These are phyloP conservation scores for Clarias laeviceps DNA, from an alignment of 2,797 vertebrate species.

Conservation along the genomic window DNA sequence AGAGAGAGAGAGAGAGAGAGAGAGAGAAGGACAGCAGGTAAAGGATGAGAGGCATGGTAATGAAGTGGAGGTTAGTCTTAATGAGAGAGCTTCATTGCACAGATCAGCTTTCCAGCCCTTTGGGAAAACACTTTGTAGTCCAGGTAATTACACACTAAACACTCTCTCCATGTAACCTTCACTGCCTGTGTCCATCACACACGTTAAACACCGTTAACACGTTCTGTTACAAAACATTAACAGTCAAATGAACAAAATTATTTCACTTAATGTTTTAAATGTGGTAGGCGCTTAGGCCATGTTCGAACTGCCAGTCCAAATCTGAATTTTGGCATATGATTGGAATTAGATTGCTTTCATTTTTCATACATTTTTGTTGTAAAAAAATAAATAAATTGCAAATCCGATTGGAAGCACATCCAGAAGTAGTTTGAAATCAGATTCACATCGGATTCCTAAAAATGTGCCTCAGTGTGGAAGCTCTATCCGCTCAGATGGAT, in stretches of 20 bases:
- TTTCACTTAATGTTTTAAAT: neutral
- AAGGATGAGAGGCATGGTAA: conserved; percentile 50
- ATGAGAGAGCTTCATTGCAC: conserved; percentile 54
- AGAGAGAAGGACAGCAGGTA: conserved; percentile 48
- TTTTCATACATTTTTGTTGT: too few relatives aligned
- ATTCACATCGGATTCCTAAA: too few relatives aligned
- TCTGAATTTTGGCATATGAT: too few relatives aligned
- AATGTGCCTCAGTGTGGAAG: too few relatives aligned
- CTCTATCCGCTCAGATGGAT: too few relatives aligned
- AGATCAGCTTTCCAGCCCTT: conserved; percentile 40
- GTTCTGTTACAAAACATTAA: conserved; percentile 36
- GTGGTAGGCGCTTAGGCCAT: too few relatives aligned
- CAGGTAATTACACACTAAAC: conserved; percentile 61
- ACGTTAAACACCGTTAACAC: conserved; percentile 44
- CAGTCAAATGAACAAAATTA: conserved; percentile 15
- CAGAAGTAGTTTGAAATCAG: too few relatives aligned
- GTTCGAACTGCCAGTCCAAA: too few relatives aligned
- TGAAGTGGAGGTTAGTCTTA: conserved; percentile 57
- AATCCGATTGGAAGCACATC: too few relatives aligned
- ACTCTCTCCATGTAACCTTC: conserved; percentile 51
- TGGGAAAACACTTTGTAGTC: conserved; percentile 55
- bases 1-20: neutral
- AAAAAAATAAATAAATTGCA: too few relatives aligned
- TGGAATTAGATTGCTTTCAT: too few relatives aligned
- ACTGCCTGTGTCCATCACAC: conserved; percentile 37